These are phyloP conservation scores for Silurus glanis DNA, from an alignment of 2,113 vertebrate species.

Conservation along the genomic window DNA sequence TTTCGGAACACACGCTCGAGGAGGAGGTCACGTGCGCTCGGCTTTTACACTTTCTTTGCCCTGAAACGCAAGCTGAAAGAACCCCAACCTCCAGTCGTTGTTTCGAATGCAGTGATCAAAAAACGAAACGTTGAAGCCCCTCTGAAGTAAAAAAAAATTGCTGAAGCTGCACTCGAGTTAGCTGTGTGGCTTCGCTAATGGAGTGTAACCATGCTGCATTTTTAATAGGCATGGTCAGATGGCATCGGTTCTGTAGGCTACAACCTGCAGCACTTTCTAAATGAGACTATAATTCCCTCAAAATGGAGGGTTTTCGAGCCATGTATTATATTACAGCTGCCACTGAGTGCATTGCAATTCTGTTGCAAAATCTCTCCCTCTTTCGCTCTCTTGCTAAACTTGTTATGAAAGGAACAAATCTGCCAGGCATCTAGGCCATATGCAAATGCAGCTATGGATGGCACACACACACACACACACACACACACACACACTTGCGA, in stretches of 20 bases:
- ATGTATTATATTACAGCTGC: constrained; percentile 11
- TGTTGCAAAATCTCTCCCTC: not conserved
- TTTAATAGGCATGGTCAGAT: constrained; percentile 6
- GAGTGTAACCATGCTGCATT: constrained; percentile 7
- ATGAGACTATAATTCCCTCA: not conserved
- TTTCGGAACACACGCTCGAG: not conserved
- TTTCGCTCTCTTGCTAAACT: constrained; percentile 4
- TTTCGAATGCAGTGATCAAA: not conserved
- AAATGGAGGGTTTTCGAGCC: not conserved
- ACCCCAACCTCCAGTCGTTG: not conserved
- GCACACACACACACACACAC: not conserved
- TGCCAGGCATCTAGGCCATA: constrained; percentile 12
- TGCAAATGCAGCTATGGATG: constrained; percentile 17
- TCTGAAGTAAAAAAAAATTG: not conserved
- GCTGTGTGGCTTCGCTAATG: not conserved
- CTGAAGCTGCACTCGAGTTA: not conserved
- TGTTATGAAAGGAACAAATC: not conserved
- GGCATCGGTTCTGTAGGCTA: not conserved
- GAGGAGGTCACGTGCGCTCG: not conserved
- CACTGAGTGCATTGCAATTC: not conserved
- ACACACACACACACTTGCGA: not conserved
- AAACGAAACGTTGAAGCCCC: not conserved
- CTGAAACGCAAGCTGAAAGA: not conserved
- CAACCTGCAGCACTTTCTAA: not conserved
- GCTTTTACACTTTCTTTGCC: not conserved